phyloP scores from a whole-genome alignment of 2,113 vertebrate genomes.

The Mugil cephalus region DNA sequence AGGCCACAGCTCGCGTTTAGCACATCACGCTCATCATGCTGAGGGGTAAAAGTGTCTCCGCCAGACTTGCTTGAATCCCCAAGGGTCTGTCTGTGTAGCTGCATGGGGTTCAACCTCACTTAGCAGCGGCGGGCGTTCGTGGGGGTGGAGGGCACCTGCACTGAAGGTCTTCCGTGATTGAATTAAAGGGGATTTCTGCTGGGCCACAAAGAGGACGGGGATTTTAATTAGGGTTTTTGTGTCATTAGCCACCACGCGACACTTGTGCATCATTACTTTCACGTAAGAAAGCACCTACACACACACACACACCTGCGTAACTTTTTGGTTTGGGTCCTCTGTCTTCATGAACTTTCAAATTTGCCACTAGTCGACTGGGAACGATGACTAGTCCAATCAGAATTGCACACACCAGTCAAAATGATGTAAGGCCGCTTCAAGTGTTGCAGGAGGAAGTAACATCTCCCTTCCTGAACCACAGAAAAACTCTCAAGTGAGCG shows the following conservation, averaged over 20 bases:
- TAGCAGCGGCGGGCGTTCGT: constrained; percentile 48
- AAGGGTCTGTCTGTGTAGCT: constrained; percentile 25
- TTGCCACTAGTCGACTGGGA: background rate
- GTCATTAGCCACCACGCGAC: background rate
- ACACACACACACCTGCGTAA: constrained; percentile 3
- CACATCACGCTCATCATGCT: constrained; percentile 13
- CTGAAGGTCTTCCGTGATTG: constrained; percentile 2
- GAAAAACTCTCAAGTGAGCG: constrained; percentile 2
- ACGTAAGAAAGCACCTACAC: background rate
- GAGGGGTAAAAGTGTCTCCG: constrained; percentile 26
- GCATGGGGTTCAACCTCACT: constrained; percentile 13
- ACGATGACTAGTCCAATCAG: constrained; percentile 1
- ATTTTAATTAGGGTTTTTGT: background rate
- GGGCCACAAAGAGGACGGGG: constrained; percentile 28
- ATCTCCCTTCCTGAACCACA: constrained; percentile 11
- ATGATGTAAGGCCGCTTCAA: constrained; percentile 34
- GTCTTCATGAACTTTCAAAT: background rate
- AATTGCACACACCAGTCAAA: constrained; percentile 6
- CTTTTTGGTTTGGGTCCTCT: background rate
- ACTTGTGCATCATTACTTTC: background rate
- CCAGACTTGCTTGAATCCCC: constrained; percentile 31
- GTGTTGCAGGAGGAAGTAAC: constrained; percentile 32
- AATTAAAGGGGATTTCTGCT: constrained; percentile 9
- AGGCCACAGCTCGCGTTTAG: constrained; percentile 28
- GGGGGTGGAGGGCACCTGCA: constrained; percentile 47